phyloP scores from a whole-genome alignment of 2,113 vertebrate species.

The Trinectes maculatus region DNA sequence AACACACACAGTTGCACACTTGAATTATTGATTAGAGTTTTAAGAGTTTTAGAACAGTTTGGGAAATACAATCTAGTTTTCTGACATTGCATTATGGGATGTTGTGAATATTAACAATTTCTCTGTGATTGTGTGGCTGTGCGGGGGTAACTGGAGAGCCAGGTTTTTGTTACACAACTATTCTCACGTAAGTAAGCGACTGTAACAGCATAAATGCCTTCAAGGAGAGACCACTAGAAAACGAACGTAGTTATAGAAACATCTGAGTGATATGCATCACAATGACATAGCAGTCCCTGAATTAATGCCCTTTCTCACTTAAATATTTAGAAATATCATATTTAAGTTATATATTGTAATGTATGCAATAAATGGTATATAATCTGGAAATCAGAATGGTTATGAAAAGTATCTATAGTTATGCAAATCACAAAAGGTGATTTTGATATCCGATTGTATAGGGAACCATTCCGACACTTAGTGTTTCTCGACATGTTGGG shows the following conservation, averaged over 20 bases:
- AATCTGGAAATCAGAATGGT: background rate
- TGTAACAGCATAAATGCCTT: too few relatives aligned
- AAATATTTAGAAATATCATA: background rate
- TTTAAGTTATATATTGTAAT: background rate
- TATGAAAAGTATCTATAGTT: too few relatives aligned
- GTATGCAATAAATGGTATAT: background rate
- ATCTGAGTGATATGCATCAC: background rate
- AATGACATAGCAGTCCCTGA: background rate
- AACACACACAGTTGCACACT: conserved; percentile 14
- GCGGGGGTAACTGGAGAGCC: too few relatives aligned
- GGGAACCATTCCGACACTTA: background rate
- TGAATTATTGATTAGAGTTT: conserved; percentile 65
- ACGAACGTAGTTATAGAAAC: background rate
- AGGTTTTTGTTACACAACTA: too few relatives aligned
- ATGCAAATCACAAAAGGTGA: too few relatives aligned
- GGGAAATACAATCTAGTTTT: background rate
- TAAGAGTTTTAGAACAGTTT: conserved; percentile 46
- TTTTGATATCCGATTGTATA: background rate
- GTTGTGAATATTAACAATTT: too few relatives aligned
- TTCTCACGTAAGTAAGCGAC: too few relatives aligned
- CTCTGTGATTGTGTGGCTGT: too few relatives aligned
- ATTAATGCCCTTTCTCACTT: background rate
- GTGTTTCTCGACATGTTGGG: background rate
- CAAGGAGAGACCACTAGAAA: too few relatives aligned
- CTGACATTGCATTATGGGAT: too few relatives aligned